These are phyloP conservation scores for Artibeus jamaicensis DNA, from an alignment of 2,797 vertebrate species.

Conservation along the genomic window DNA sequence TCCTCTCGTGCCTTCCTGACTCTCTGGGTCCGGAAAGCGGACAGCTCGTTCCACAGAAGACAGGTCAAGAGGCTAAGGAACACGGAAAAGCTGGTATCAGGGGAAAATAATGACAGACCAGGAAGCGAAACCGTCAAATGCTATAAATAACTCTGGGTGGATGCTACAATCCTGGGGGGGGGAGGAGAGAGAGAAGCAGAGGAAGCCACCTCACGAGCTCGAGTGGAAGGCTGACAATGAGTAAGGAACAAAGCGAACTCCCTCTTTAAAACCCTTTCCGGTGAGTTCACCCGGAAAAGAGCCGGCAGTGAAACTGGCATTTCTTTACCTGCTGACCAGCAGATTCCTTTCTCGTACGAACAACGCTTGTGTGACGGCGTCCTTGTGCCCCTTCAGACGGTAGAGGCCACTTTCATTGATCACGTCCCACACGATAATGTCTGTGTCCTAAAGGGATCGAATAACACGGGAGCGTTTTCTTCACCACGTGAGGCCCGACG, in stretches of 20 bases:
- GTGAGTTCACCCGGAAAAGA: not conserved
- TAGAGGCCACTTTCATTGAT: conserved; percentile 97
- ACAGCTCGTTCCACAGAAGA: not conserved
- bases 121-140: not conserved
- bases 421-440: conserved; percentile 97
- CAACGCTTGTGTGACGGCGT: conserved; percentile 90
- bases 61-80: not conserved
- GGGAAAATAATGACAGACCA: not conserved
- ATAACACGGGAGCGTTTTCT: not conserved
- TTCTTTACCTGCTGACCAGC: conserved; percentile 91
- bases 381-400: conserved; percentile 94
- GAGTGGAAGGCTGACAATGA: accelerated
- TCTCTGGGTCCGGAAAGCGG: not conserved
- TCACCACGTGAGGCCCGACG: not conserved
- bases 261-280: not conserved
- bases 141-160: not conserved
- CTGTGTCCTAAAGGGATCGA: conserved; percentile 90
- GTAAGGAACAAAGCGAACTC: not conserved
- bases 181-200: not conserved
- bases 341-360: conserved; percentile 94
- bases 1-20: not conserved
- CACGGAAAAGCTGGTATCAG: not conserved
- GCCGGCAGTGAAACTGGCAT: not conserved
- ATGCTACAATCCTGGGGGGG: not conserved
- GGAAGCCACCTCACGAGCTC: not conserved